Evolutionary conservation across 2,113 vertebrate species (phyloP).

Genomic region (Bolborhynchus lineola): DNA sequence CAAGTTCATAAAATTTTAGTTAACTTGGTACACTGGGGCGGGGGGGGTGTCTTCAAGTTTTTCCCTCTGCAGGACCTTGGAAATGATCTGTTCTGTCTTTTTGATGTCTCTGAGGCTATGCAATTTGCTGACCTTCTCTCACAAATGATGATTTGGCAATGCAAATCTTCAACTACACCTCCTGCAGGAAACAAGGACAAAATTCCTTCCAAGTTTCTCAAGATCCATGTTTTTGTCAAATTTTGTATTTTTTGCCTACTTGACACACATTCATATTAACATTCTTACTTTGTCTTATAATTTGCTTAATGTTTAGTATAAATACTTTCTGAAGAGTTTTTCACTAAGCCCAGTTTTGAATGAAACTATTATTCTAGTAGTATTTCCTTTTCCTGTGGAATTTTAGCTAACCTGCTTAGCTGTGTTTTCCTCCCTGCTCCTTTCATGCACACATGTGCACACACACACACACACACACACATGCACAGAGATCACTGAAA

Average conservation of each 20-base stretch:
- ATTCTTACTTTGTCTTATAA: not conserved
- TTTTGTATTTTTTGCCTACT: not conserved
- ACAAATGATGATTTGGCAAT: not conserved
- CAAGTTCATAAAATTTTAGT: not conserved
- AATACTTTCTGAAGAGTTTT: not conserved
- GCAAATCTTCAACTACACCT: not conserved
- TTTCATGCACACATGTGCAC: not conserved
- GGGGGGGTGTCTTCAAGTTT: not conserved
- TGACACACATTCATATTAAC: not conserved
- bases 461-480: not conserved
- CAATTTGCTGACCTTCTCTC: not conserved
- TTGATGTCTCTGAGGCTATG: not conserved
- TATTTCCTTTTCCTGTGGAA: not conserved
- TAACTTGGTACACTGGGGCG: fast-evolving
- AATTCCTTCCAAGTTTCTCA: not conserved
- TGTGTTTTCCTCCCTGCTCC: not conserved
- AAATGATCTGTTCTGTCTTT: not conserved
- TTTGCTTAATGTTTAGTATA: not conserved
- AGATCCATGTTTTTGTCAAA: not conserved
- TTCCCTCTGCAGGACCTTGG: not conserved
- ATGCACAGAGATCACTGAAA: not conserved
- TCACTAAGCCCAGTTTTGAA: not conserved
- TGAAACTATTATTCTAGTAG: not conserved
- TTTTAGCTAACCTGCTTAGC: not conserved
- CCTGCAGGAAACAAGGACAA: not conserved